phyloP scores from a whole-genome alignment of 2,113 vertebrate species.

The Seriola quinqueradiata region DNA sequence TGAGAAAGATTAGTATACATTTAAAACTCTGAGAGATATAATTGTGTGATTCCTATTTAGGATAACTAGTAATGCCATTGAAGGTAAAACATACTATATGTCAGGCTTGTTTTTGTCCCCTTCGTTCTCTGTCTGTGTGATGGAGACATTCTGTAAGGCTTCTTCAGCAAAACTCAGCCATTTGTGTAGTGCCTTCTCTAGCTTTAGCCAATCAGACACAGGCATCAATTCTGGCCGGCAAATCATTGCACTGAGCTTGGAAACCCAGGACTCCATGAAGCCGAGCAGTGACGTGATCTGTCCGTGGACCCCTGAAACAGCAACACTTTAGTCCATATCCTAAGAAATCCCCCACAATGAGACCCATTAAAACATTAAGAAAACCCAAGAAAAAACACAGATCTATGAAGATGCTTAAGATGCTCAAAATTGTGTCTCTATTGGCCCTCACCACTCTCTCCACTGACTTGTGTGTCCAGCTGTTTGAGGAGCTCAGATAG shows the following conservation, averaged over 20 bases:
- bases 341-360: not conserved
- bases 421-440: not conserved
- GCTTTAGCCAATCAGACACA: conserved; percentile 73
- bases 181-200: conserved; percentile 71
- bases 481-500: conserved; percentile 74
- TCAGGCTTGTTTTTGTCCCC: conserved; percentile 34
- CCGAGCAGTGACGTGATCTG: conserved; percentile 76
- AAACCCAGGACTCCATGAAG: conserved; percentile 81
- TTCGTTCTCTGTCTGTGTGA: conserved; percentile 58
- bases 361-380: not conserved
- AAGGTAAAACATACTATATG: conserved; percentile 69
- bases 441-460: conserved; percentile 84
- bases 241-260: conserved; percentile 65
- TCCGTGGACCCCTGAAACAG: conserved; percentile 79
- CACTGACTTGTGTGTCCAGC: conserved; percentile 78
- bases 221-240: conserved; percentile 19
- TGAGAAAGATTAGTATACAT: not conserved
- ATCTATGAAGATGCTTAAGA: not conserved
- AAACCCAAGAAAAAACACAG: not conserved
- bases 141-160: conserved; percentile 52
- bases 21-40: not conserved
- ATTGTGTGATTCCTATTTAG: not conserved
- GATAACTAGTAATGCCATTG: not conserved
- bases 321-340: not conserved
- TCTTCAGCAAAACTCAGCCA: conserved; percentile 79